Base-by-base conservation (phyloP, 2,113 vertebrate genomes). In the Phrynosoma platyrhinos region DNA sequence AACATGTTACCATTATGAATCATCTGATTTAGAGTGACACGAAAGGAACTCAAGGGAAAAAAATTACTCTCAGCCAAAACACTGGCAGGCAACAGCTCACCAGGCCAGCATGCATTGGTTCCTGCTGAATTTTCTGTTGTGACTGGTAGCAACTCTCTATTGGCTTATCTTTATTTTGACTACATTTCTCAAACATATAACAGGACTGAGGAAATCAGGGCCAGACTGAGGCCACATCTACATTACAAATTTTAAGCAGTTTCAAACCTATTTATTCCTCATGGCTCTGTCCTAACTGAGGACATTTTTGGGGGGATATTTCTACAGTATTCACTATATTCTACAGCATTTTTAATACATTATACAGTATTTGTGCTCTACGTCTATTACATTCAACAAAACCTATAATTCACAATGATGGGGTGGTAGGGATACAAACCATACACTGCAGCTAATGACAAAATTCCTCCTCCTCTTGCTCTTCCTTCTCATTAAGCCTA, bases 1-100 rank as follows among this genome's bases (percentile, higher is more conserved):
- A 96, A 88, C 95, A 93, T 96, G 95, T 96, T 95, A 94, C 92
- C 94, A 92, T 95, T 87, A 86, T 93, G 95, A 95, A 95, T 96
- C 96, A 95, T 94, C 94, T 90, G 86, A 93, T 93, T 75, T 79
- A 89, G 92, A 95, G 94, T 93, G 96, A 96, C 95, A 93, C 91
- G 91, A 94, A 95, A 95, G 89, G 90, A 94, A 91, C 92, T 88
- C 91, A 30, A 86, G 78, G 78, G 52, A 1, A 0, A 5, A 14
- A 93, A 93, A 95, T 84, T 23, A 93, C 85, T 83, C 92, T 90
- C 88, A 95, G 94, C 94, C 94, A 93, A 94, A 95, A 94, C 91
- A 95, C 85, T 85, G 94, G 89, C 93, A 95, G 92, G 92, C 89
- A 68, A 83, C 82, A 83, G 88, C 92, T 91, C 72, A 86, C 69